These are phyloP conservation scores for Sinotaia quadrata DNA, from an alignment of 2,888 invertebrate genomes.

Conservation along the genomic window DNA sequence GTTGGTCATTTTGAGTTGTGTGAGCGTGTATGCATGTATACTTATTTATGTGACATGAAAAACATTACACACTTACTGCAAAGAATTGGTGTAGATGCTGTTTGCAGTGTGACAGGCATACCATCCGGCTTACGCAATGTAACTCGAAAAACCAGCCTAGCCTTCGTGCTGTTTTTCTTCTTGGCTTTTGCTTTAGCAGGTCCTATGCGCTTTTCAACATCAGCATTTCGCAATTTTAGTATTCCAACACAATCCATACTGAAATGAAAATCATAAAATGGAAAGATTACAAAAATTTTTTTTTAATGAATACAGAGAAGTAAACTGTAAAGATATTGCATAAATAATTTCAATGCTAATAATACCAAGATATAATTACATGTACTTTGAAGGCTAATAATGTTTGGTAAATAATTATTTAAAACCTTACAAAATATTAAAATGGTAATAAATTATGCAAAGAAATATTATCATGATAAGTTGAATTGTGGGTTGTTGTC, in stretches of 20 bases:
- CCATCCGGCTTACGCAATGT: slow-evolving; percentile 85
- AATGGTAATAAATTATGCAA: too few relatives aligned
- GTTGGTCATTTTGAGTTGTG: background rate
- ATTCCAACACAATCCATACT: slow-evolving; percentile 97
- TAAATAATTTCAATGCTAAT: too few relatives aligned
- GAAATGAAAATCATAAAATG: slow-evolving; percentile 42
- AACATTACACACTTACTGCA: slow-evolving; percentile 70
- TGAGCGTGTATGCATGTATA: background rate
- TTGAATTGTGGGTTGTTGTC: too few relatives aligned
- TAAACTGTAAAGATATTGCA: too few relatives aligned
- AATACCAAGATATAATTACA: background rate
- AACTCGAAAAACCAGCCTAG: slow-evolving; percentile 94
- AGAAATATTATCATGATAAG: too few relatives aligned
- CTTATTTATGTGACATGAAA: background rate
- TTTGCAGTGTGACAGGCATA: slow-evolving; percentile 79
- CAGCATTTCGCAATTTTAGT: slow-evolving; percentile 89
- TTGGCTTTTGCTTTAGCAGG: slow-evolving; percentile 63
- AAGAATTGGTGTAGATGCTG: slow-evolving; percentile 70
- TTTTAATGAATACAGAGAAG: too few relatives aligned
- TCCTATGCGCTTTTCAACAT: slow-evolving; percentile 85
- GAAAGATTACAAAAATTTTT: too few relatives aligned
- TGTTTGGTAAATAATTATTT: too few relatives aligned
- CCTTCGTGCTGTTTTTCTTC: slow-evolving; percentile 95
- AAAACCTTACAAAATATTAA: too few relatives aligned
- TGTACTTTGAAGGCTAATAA: background rate